Evolutionary conservation across 2,888 invertebrate genomes (phyloP), one percentile per base, ranked within the genome.

Genomic region (Xanthorhoe designata): DNA sequence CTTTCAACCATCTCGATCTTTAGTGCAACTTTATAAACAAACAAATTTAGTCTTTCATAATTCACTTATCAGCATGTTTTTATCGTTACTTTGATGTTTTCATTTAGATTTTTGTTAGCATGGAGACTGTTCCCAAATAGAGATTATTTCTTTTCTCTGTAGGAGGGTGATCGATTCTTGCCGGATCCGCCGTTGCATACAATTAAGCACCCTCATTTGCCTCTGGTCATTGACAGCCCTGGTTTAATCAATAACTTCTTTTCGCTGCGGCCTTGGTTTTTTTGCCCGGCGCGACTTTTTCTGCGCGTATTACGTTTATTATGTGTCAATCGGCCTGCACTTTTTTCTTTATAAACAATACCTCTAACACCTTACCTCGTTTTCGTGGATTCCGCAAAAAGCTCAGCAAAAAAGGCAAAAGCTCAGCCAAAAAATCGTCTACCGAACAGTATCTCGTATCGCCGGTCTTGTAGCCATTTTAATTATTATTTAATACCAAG

Each of bases 201-300:
- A 87, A 92, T 93, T 92, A 92, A 86, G 83, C 90, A 88, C 92
- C 93, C 92, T 92, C 91, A 93, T 92, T 93, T 93, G 84, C 87
- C 90, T 91, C 90, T 92, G 92, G 93, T 92, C 92, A 92, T 88
- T 92, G 93, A 91, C 92, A 92, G 90, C 90, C 89, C 88, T 88
- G 86, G 86, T 92, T 92, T 92, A 93, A 93, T 93, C 93, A 92
- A 93, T 93, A 93, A 92, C 87, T 93, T 93, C 92, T 93, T 93
- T 92, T 93, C 87, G 85, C 84, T 79, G 90, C 91, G 93, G 89
- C 93, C 92, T 92, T 92, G 89, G 88, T 88, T 91, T 92, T 92
- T 91, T 92, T 91, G 84, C 80, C 85, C 91, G 91, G 92, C 92
- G 92, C 91, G 89, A 90, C 89, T 88, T 86, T 89, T 87, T 90